These are phyloP conservation scores for Takifugu ocellatus DNA, from an alignment of 2,797 vertebrate genomes.

Conservation along the genomic window DNA sequence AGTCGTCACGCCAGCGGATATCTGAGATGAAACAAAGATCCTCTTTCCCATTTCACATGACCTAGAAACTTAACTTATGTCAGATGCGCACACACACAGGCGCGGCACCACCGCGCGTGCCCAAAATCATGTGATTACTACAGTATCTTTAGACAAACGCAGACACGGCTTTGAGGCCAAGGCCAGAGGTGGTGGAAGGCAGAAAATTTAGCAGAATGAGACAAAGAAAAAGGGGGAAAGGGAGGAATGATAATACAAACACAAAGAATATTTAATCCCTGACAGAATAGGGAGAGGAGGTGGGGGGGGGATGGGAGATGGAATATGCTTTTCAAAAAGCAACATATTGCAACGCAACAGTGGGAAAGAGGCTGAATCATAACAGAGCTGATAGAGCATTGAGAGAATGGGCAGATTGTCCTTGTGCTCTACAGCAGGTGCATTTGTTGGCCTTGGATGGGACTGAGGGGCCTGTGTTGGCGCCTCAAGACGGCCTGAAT, in stretches of 20 bases:
- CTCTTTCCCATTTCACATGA: conserved; percentile 37
- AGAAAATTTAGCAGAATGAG: conserved; percentile 17
- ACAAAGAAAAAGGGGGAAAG: conserved; percentile 4
- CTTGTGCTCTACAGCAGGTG: conserved; percentile 68
- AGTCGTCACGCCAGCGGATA: conserved; percentile 49
- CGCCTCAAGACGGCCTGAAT: background rate
- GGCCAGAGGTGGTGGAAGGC: conserved; percentile 51
- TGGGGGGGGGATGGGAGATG: conserved; percentile 2
- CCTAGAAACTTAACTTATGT: conserved; percentile 22
- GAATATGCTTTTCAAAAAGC: conserved; percentile 6
- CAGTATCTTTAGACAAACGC: conserved; percentile 44
- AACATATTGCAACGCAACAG: conserved; percentile 1
- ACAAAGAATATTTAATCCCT: conserved; percentile 6
- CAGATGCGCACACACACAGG: conserved; percentile 11
- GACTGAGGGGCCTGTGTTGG: background rate
- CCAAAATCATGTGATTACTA: conserved; percentile 42
- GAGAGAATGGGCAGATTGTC: conserved; percentile 40
- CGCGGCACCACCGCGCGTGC: too few relatives aligned
- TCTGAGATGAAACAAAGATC: conserved; percentile 62
- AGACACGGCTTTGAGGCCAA: conserved; percentile 37
- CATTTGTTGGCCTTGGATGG: conserved; percentile 40
- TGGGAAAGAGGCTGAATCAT: conserved; percentile 18
- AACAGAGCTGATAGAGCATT: conserved; percentile 43
- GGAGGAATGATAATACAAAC: background rate
- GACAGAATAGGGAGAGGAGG: background rate